A percentile compares a stretch with the other conserved stretches of the same genome.
Conservation (phyloP, 2,888 invertebrate species). For the Phalera bucephala region DNA sequence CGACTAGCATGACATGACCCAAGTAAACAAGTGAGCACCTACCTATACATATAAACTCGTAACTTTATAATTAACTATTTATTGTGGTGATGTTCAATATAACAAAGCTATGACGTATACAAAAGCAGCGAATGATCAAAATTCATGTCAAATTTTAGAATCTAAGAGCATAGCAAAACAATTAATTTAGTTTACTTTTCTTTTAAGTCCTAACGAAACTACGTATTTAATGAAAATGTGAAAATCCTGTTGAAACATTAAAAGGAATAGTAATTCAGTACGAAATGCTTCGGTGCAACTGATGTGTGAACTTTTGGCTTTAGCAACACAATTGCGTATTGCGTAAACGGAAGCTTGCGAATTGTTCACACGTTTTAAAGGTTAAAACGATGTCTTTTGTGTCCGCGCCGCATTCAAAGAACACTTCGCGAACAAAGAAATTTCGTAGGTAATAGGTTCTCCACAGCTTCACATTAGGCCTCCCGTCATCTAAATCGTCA, state of each 20-base stretch:
- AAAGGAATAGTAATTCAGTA: background rate
- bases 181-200: too few species aligned
- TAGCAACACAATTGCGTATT: slow-evolving; percentile 1
- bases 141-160: too few species aligned
- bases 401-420: background rate
- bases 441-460: background rate
- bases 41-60: too few species aligned
- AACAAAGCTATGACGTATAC: too few species aligned
- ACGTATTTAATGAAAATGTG: too few species aligned
- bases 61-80: too few species aligned
- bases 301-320: background rate
- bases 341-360: background rate
- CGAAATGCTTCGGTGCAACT: background rate
- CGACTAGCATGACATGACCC: slow-evolving; percentile 37
- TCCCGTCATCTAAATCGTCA: too few species aligned
- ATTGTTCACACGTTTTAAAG: slow-evolving; percentile 1
- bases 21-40: slow-evolving; percentile 23
- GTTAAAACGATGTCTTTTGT: background rate
- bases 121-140: too few species aligned
- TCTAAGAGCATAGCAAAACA: too few species aligned
- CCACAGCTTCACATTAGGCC: too few species aligned
- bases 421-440: background rate
- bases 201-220: too few species aligned
- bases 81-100: too few species aligned
- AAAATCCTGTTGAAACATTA: background rate